Percentiles rank a stretch among this genome's conserved stretches.
Conservation (phyloP, 2,797 vertebrate genomes). For the Brachyalestes nurse region DNA sequence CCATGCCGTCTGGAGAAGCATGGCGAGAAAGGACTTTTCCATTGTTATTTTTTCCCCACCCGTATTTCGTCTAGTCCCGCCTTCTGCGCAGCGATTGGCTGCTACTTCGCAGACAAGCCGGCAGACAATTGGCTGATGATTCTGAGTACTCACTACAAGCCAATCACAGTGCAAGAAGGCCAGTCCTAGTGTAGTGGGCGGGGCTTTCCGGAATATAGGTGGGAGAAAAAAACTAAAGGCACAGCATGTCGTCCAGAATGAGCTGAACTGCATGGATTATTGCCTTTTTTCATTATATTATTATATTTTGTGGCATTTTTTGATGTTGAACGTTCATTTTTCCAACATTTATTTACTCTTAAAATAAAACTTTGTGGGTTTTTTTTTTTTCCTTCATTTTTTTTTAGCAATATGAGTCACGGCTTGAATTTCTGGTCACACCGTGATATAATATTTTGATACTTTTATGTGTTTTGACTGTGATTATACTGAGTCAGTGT, state of each 20-base stretch:
- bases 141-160: neutral
- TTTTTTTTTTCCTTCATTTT: too few relatives aligned
- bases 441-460: constrained; percentile 10
- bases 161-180: neutral
- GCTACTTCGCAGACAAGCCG: neutral
- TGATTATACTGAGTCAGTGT: constrained; percentile 22
- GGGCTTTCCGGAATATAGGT: neutral
- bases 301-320: too few relatives aligned
- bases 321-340: too few relatives aligned
- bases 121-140: neutral
- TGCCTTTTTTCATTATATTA: neutral
- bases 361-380: too few relatives aligned
- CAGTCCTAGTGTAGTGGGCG: neutral
- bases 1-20: neutral
- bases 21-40: neutral
- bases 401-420: neutral
- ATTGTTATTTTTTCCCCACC: constrained; percentile 19
- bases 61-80: neutral
- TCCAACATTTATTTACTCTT: too few relatives aligned
- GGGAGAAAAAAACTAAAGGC: neutral
- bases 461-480: constrained; percentile 10
- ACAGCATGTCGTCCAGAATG: neutral
- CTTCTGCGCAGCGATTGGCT: neutral
- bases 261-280: neutral
- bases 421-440: neutral